These are phyloP conservation scores for Agapornis canus DNA, from an alignment of 2,797 vertebrate species.

Conservation along the genomic window DNA sequence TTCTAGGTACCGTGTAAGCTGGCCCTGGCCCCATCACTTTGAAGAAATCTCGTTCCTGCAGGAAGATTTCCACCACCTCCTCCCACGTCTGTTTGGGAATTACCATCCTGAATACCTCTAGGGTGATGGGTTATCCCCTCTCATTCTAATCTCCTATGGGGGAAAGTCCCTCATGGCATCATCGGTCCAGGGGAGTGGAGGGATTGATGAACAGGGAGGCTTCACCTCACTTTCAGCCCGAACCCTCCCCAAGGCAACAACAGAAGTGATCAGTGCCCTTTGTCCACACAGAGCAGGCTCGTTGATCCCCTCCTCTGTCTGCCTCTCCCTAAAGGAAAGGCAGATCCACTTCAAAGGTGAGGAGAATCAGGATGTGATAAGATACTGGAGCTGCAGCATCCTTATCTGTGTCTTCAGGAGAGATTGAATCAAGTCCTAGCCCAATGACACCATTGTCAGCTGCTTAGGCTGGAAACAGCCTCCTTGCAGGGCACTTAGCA, in stretches of 20 bases:
- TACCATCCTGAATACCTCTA: neutral
- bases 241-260: neutral
- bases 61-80: neutral
- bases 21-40: neutral
- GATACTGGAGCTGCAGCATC: neutral
- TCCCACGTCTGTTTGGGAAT: neutral
- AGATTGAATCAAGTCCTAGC: neutral
- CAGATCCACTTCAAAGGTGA: neutral
- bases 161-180: neutral
- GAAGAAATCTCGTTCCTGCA: neutral
- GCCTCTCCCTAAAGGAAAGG: neutral
- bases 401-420: neutral
- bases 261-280: neutral
- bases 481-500: neutral
- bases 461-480: neutral
- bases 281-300: fast-evolving
- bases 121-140: neutral
- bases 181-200: neutral
- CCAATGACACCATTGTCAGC: neutral
- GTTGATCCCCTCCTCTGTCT: neutral
- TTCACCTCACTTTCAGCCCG: neutral
- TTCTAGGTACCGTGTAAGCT: fast-evolving
- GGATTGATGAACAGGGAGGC: neutral
- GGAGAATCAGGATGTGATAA: neutral
- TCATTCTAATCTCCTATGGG: neutral